These are phyloP conservation scores for Chaenodraco wilsoni DNA, from an alignment of 2,797 vertebrate genomes.

Conservation along the genomic window DNA sequence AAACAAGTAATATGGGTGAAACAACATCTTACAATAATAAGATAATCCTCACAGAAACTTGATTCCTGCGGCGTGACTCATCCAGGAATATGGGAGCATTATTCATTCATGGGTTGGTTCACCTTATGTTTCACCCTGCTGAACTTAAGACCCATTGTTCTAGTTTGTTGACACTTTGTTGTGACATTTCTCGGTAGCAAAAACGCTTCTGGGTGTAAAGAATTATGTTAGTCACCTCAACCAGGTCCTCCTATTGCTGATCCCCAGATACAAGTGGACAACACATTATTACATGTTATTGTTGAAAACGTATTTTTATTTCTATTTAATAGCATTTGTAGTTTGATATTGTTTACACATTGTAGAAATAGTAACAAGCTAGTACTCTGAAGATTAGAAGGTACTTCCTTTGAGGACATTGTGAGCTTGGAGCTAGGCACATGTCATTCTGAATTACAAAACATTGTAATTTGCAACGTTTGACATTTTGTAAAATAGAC, in stretches of 20 bases:
- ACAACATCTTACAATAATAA: slow-evolving; percentile 5
- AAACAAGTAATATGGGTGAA: slow-evolving; percentile 22
- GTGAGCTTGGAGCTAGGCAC: no score
- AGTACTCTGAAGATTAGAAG: not conserved
- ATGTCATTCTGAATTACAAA: no score
- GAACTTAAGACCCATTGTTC: not conserved
- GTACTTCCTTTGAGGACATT: no score
- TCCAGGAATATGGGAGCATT: slow-evolving; percentile 15
- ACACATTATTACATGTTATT: not conserved
- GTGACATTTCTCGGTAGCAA: not conserved
- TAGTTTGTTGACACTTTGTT: not conserved
- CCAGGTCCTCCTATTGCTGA: not conserved
- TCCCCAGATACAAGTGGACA: not conserved
- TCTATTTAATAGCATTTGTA: not conserved
- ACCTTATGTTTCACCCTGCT: not conserved
- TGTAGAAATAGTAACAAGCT: not conserved
- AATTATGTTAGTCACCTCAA: not conserved
- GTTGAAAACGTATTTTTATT: not conserved
- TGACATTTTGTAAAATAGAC: no score
- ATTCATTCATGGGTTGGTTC: not conserved
- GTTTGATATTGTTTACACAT: not conserved
- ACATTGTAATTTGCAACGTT: no score
- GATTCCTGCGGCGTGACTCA: slow-evolving; percentile 53
- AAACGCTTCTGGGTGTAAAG: not conserved
- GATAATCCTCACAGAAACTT: slow-evolving; percentile 50